Evolutionary conservation across 2,797 vertebrate species (phyloP).

Genomic region (Crocodylus rhombifer): DNA sequence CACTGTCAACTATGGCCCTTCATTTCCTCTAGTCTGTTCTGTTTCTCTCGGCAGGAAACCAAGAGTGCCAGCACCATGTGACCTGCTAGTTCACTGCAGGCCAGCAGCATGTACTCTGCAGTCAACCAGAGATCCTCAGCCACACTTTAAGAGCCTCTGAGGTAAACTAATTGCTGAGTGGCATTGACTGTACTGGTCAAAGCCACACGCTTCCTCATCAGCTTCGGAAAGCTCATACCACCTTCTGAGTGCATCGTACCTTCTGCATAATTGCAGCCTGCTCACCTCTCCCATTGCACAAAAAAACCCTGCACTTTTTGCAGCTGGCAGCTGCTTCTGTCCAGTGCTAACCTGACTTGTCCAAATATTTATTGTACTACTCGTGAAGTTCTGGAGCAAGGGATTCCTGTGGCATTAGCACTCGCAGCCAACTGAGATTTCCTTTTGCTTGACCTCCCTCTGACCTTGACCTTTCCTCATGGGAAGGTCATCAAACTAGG

Average conservation of each 20-base stretch:
- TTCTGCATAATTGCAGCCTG: neutral
- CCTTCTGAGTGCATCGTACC: neutral
- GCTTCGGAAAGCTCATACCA: neutral
- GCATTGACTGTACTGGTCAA: slow-evolving; percentile 24
- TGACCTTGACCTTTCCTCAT: slow-evolving; percentile 4
- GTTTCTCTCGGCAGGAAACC: slow-evolving; percentile 39
- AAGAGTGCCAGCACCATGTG: neutral
- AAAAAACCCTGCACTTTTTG: neutral
- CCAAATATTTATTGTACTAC: slow-evolving; percentile 7
- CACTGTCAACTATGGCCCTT: neutral
- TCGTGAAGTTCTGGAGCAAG: neutral
- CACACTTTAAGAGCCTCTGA: slow-evolving; percentile 31
- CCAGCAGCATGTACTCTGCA: slow-evolving; percentile 42
- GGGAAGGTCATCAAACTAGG: neutral
- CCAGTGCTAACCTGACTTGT: slow-evolving; percentile 38
- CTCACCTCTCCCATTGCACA: slow-evolving; percentile 30
- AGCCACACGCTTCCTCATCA: neutral
- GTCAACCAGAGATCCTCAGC: slow-evolving; percentile 38
- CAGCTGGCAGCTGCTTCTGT: slow-evolving; percentile 52
- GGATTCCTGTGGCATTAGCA: neutral
- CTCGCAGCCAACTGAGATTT: slow-evolving; percentile 3
- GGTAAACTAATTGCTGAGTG: slow-evolving; percentile 3
- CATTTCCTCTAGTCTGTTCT: neutral
- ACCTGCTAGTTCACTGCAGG: slow-evolving; percentile 24
- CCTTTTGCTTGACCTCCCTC: slow-evolving; percentile 6